Evolutionary conservation across 2,113 vertebrate genomes (phyloP).

Genomic region (Xiphias gladius): DNA sequence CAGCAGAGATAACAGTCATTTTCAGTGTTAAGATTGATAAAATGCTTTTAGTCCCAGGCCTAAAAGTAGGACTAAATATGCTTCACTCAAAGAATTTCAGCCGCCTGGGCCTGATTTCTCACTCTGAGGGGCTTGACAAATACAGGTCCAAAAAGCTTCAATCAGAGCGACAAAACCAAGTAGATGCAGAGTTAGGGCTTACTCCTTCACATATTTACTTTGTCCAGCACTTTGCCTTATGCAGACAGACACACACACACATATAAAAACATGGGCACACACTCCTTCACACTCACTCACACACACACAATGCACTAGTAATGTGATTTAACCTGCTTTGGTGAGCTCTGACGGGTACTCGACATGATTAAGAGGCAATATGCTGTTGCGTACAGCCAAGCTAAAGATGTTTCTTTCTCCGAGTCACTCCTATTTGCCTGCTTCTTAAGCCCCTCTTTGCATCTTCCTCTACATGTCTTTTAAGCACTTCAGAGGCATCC

Average conservation of each 20-base stretch:
- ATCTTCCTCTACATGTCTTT: conserved; percentile 78
- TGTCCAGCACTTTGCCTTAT: conserved; percentile 37
- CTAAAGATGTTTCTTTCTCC: conserved; percentile 81
- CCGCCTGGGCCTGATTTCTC: background rate
- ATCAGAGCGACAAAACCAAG: conserved; percentile 35
- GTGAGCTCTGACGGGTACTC: conserved; percentile 81
- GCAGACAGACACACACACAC: conserved; percentile 39
- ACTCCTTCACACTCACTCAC: conserved; percentile 55
- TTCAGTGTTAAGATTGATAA: background rate
- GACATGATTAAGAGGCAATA: conserved; percentile 84
- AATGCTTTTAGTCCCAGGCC: background rate
- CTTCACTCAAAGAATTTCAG: background rate
- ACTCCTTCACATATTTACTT: conserved; percentile 48
- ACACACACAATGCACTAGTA: conserved; percentile 79
- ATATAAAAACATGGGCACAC: conserved; percentile 31
- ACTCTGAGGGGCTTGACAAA: conserved; percentile 23
- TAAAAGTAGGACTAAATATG: background rate
- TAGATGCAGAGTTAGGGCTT: conserved; percentile 53
- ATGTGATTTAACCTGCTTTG: conserved; percentile 87
- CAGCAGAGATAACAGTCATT: background rate
- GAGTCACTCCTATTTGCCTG: conserved; percentile 74
- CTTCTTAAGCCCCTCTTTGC: conserved; percentile 84
- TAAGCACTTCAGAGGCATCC: conserved; percentile 83
- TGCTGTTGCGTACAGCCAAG: conserved; percentile 74
- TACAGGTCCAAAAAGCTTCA: conserved; percentile 31